Conservation (phyloP, 2,113 vertebrate genomes). For the Lontra canadensis region DNA sequence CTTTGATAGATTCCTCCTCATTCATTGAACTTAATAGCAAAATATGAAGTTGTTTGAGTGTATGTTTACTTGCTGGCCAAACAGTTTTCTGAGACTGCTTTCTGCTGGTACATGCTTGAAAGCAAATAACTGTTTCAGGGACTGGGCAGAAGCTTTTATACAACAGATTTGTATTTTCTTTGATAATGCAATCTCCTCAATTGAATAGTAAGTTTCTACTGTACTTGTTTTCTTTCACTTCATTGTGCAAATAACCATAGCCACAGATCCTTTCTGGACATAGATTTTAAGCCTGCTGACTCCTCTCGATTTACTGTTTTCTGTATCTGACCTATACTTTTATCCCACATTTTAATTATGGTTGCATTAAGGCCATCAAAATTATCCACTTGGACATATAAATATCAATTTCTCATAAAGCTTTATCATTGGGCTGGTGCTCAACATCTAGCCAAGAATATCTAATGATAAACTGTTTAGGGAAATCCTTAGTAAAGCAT, state of each 20-base stretch:
- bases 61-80: background rate
- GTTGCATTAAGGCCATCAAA: background rate
- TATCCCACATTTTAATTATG: background rate
- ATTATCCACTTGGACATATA: background rate
- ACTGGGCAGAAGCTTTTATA: background rate
- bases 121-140: background rate
- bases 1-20: background rate
- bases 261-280: background rate
- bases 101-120: background rate
- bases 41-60: background rate
- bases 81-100: background rate
- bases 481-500: background rate
- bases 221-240: background rate
- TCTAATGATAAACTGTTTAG: background rate
- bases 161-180: background rate
- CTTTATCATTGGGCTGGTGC: background rate
- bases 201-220: background rate
- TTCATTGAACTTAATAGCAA: background rate
- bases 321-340: background rate
- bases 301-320: background rate
- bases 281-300: background rate
- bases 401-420: background rate
- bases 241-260: background rate
- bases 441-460: background rate
- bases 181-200: background rate